phyloP scores from a whole-genome alignment of 2,113 vertebrate species.

The Ailuropoda melanoleuca region DNA sequence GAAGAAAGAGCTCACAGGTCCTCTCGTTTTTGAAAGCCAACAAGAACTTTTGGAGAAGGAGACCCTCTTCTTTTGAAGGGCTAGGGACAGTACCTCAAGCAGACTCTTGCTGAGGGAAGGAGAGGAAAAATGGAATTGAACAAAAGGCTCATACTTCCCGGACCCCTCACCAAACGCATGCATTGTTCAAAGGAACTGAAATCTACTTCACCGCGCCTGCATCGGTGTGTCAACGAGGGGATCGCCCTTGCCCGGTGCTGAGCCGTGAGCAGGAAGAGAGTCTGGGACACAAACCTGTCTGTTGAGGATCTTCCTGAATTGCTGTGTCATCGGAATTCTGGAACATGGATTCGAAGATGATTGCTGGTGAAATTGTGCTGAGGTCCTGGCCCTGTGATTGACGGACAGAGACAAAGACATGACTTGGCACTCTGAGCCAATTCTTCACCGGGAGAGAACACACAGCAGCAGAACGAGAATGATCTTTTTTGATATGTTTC shows the following conservation, averaged over 20 bases:
- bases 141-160: neutral
- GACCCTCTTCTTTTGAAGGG: neutral
- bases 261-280: neutral
- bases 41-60: neutral
- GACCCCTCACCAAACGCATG: neutral
- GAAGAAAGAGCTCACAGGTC: neutral
- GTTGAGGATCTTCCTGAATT: conserved; percentile 90
- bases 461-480: neutral
- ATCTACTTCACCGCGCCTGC: neutral
- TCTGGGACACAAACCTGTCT: conserved; percentile 83
- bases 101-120: neutral
- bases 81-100: neutral
- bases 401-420: neutral
- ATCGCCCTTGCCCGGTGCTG: neutral
- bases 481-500: neutral
- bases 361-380: conserved; percentile 93
- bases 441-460: neutral
- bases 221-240: neutral
- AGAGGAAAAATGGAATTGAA: neutral
- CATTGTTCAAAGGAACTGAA: neutral
- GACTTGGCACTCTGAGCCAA: neutral
- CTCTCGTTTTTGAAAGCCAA: neutral
- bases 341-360: conserved; percentile 98
- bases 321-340: conserved; percentile 93
- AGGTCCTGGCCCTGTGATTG: conserved; percentile 93